Evolutionary conservation across 2,888 invertebrate genomes (phyloP).

Genomic region (Drosophila rellima): DNA sequence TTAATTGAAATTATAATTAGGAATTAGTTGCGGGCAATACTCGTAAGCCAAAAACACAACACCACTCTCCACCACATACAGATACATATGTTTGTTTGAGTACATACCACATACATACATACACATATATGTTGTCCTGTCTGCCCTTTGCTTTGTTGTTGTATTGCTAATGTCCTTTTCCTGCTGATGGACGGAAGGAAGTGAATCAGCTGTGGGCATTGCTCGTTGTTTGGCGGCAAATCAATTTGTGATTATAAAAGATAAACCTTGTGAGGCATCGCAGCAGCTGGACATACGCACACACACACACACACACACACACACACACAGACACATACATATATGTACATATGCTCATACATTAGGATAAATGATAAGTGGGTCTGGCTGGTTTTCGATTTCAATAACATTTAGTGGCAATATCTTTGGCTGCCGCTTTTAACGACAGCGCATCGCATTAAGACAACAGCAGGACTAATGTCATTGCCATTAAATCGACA

Average conservation of each 20-base stretch:
- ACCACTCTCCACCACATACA: not conserved
- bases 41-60: conserved; percentile 53
- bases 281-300: conserved; percentile 9
- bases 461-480: conserved; percentile 50
- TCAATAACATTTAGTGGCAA: conserved; percentile 79
- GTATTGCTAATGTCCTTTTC: conserved; percentile 40
- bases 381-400: conserved; percentile 64
- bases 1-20: conserved; percentile 76
- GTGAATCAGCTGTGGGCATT: conserved; percentile 3
- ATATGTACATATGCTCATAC: conserved; percentile 1
- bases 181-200: conserved; percentile 3
- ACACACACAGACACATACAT: not conserved
- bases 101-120: not conserved
- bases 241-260: conserved; percentile 67
- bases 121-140: conserved; percentile 22
- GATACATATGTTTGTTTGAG: not conserved
- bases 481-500: conserved; percentile 46
- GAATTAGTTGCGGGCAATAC: conserved; percentile 70
- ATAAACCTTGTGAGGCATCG: conserved; percentile 33
- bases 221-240: conserved; percentile 38
- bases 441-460: conserved; percentile 59
- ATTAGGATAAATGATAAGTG: conserved; percentile 42
- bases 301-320: not conserved
- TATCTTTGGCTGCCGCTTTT: conserved; percentile 63
- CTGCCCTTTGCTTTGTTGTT: conserved; percentile 24